phyloP scores from a whole-genome alignment of 1,140 invertebrate species.

The Nasonia giraulti region DNA sequence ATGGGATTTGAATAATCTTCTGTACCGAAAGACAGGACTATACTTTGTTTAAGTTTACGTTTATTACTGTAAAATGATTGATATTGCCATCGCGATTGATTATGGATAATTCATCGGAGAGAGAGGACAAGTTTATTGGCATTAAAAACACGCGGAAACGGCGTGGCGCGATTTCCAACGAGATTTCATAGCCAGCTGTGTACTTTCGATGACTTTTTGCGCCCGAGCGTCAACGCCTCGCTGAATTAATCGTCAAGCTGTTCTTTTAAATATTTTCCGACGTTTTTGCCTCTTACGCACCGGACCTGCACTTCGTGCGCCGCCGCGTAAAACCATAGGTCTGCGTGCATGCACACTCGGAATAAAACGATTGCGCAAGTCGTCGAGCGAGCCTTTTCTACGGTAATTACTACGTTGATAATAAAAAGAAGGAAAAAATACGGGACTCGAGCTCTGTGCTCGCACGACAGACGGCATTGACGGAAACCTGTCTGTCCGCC shows the following conservation, averaged over 20 bases:
- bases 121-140: neutral
- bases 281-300: neutral
- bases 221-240: neutral
- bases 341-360: neutral
- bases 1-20: too few species aligned
- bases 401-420: slow-evolving; percentile 19
- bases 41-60: too few species aligned
- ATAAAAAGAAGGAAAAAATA: slow-evolving; percentile 21
- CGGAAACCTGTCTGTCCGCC: slow-evolving; percentile 19
- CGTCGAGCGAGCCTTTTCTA: slow-evolving; percentile 9
- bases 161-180: neutral
- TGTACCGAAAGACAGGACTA: too few species aligned
- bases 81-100: neutral
- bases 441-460: neutral
- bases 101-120: neutral
- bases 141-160: neutral
- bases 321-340: neutral
- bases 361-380: slow-evolving; percentile 43
- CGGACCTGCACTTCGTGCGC: slow-evolving; percentile 22
- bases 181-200: neutral
- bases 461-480: slow-evolving; percentile 24
- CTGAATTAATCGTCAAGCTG: neutral
- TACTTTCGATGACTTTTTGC: neutral
- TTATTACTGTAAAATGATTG: too few species aligned
- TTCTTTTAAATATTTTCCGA: neutral